These are phyloP conservation scores for Mesoligia furuncula DNA, from an alignment of 2,888 invertebrate species.

Conservation along the genomic window DNA sequence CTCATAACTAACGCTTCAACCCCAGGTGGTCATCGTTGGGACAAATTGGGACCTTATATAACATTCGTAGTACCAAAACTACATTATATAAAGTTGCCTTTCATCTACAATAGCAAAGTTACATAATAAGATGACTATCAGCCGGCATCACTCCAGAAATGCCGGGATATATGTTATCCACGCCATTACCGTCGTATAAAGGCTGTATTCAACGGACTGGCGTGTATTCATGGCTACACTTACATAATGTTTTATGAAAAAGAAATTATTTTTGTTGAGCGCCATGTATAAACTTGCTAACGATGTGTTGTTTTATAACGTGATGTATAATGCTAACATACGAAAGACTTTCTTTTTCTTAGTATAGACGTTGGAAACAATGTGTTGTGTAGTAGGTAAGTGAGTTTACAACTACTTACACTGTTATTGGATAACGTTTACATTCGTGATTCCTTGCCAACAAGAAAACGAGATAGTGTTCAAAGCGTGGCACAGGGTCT, in stretches of 20 bases:
- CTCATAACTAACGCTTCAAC: slow-evolving; percentile 5
- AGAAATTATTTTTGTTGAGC: slow-evolving; percentile 51
- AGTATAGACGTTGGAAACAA: neutral
- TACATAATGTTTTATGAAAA: slow-evolving; percentile 55
- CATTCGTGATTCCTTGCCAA: neutral
- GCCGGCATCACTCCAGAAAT: slow-evolving; percentile 55
- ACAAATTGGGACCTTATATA: slow-evolving; percentile 42
- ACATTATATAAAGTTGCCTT: slow-evolving; percentile 42
- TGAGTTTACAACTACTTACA: slow-evolving; percentile 5
- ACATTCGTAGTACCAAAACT: slow-evolving; percentile 18
- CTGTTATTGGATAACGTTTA: neutral
- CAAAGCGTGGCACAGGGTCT: neutral
- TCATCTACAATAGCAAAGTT: slow-evolving; percentile 46
- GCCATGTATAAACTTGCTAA: slow-evolving; percentile 35
- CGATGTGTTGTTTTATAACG: slow-evolving; percentile 37
- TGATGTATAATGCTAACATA: slow-evolving; percentile 15
- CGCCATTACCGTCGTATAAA: slow-evolving; percentile 70
- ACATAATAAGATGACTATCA: slow-evolving; percentile 63
- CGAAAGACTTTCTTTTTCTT: neutral
- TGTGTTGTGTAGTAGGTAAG: neutral
- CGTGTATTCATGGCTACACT: slow-evolving; percentile 63
- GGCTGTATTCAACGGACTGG: slow-evolving; percentile 60
- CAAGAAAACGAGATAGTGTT: neutral
- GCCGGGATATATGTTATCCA: slow-evolving; percentile 61
- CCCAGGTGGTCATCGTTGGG: slow-evolving; percentile 35